Conservation (phyloP, 2,113 vertebrate species). For the Cryptotis parvus region DNA sequence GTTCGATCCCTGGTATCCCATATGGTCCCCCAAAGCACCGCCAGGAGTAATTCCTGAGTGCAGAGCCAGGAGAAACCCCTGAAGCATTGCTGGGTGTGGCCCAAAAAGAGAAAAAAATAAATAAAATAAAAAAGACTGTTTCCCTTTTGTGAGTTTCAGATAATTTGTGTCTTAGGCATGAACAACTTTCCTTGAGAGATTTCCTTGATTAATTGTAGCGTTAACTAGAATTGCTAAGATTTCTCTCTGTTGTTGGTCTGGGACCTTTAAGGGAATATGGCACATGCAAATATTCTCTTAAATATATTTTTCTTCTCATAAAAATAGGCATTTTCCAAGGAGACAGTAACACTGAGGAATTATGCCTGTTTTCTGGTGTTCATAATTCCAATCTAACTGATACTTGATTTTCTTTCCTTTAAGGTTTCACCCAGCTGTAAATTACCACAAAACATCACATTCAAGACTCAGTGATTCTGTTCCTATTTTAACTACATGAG, state of each 20-base stretch:
- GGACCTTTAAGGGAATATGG: neutral
- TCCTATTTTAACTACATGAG: constrained; percentile 9
- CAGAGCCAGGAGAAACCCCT: too few species aligned
- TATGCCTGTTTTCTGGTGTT: neutral
- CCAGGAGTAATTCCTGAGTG: too few species aligned
- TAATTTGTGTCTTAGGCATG: neutral
- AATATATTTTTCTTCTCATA: neutral
- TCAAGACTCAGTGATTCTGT: constrained; percentile 27
- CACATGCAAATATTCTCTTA: neutral
- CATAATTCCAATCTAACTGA: neutral
- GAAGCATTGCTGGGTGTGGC: too few species aligned
- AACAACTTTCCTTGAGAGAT: constrained; percentile 46
- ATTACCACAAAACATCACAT: neutral
- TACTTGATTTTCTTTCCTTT: neutral
- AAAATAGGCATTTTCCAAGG: neutral
- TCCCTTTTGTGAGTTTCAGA: neutral
- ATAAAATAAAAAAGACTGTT: too few species aligned
- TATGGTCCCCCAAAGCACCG: too few species aligned
- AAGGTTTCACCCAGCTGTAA: neutral
- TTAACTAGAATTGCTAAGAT: neutral
- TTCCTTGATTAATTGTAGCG: constrained; percentile 29
- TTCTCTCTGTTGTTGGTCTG: neutral
- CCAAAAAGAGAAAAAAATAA: too few species aligned
- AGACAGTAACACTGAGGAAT: neutral
- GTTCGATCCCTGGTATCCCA: too few species aligned